These are phyloP conservation scores for Polyommatus iphigenia DNA, from an alignment of 2,888 invertebrate species.

Conservation along the genomic window DNA sequence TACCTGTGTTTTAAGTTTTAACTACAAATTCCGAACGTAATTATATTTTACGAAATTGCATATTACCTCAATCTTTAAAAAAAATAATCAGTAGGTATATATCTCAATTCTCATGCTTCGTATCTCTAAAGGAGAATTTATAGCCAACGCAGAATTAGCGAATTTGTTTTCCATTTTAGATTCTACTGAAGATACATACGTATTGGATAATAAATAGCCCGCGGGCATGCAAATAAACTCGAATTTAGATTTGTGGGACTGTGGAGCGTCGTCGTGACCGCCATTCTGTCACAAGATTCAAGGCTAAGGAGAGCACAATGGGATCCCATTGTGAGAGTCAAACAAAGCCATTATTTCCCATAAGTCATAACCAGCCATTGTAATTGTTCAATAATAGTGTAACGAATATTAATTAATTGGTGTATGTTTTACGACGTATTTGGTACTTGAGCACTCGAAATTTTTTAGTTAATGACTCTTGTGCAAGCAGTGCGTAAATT, in stretches of 20 bases:
- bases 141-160: background rate
- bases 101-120: background rate
- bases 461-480: background rate
- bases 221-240: conserved; percentile 12
- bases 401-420: conserved; percentile 11
- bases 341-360: conserved; percentile 27
- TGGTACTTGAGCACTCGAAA: background rate
- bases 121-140: background rate
- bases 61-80: background rate
- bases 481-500: background rate
- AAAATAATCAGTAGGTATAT: background rate
- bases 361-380: conserved; percentile 19
- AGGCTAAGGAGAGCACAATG: conserved; percentile 29
- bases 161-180: conserved; percentile 3
- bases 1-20: background rate
- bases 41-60: background rate
- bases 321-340: conserved; percentile 16
- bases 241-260: conserved; percentile 16
- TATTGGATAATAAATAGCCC: background rate
- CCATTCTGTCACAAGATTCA: conserved; percentile 28
- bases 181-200: conserved; percentile 4
- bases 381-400: conserved; percentile 19
- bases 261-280: conserved; percentile 26
- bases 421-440: background rate
- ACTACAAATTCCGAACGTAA: background rate